phyloP scores from a whole-genome alignment of 2,797 vertebrate genomes.

The Pygocentrus nattereri region DNA sequence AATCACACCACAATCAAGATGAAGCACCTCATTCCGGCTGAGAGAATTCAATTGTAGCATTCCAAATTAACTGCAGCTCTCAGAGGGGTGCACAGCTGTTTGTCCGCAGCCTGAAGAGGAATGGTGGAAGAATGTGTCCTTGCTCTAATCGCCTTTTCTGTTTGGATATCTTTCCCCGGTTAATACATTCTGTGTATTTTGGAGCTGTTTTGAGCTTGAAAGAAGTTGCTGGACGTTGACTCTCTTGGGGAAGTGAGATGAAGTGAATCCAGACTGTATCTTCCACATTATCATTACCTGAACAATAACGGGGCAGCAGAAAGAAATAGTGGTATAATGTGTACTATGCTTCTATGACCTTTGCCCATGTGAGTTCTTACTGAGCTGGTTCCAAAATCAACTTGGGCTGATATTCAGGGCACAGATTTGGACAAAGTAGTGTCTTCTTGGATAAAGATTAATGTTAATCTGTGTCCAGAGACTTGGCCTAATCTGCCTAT shows the following conservation, averaged over 20 bases:
- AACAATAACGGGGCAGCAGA: background rate
- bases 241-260: background rate
- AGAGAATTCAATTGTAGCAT: conserved; percentile 44
- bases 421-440: background rate
- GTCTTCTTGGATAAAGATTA: conserved; percentile 20
- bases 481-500: background rate
- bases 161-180: background rate
- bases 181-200: background rate
- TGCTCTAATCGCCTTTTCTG: conserved; percentile 11
- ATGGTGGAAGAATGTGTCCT: conserved; percentile 11
- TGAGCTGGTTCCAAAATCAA: background rate
- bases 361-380: background rate
- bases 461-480: conserved; percentile 15
- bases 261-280: background rate
- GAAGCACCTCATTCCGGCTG: conserved; percentile 38
- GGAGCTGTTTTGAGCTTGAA: background rate
- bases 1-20: conserved; percentile 53
- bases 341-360: background rate
- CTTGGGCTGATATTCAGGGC: background rate
- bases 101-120: background rate
- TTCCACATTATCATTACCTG: conserved; percentile 1
- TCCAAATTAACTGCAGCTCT: conserved; percentile 32
- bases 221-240: background rate
- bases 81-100: conserved; percentile 15
- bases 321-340: background rate